Evolutionary conservation across 2,888 invertebrate species (phyloP), one percentile per base, ranked within the genome.

Genomic region (Rutpela maculata): DNA sequence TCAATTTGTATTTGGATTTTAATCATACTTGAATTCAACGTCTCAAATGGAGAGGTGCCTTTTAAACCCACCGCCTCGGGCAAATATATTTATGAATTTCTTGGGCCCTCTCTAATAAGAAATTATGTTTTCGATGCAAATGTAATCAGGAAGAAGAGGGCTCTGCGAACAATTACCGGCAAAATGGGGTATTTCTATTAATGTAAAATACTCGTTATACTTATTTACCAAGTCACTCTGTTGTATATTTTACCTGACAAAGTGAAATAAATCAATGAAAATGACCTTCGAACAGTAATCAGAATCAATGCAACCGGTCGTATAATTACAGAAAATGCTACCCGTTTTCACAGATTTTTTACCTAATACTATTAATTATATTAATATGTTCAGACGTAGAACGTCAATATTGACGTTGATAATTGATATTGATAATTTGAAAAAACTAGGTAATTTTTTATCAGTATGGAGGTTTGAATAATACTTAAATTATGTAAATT

Each of bases 1-100:
- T 63, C 35, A 63, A 17, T 63, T 63, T 17, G 62, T 31, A 31
- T 26, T 62, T n/a, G 60, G 15, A n/a, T 50, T 50, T 50, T 50
- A 50, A 50, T 50, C 50, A 50, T 50, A 50, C 50, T 50, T n/a
- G 50, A 15, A 50, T 50, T 50, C 50, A 6, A 50, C n/a, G 12
- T 50, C 50, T 50, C 50, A 50, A 50, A n/a, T n/a, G n/a, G 17
- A 1, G n/a, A n/a, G 15, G 17, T 15, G 50, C 50, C 15, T 50
- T n/a, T 50, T 50, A 50, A 50, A 50, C n/a, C 15, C 50, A 50
- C 15, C 6, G 50, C 50, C 6, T 1, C n/a, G 6, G 50, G n/a
- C 50, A 50, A 50, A n/a, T 50, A n/a, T n/a, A 50, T 50, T 50
- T n/a, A 43, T 38, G 38, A 38, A 38, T 38, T 43, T 15, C 43